Conservation (phyloP, 2,797 vertebrate species). For the Myotis vivesi region DNA sequence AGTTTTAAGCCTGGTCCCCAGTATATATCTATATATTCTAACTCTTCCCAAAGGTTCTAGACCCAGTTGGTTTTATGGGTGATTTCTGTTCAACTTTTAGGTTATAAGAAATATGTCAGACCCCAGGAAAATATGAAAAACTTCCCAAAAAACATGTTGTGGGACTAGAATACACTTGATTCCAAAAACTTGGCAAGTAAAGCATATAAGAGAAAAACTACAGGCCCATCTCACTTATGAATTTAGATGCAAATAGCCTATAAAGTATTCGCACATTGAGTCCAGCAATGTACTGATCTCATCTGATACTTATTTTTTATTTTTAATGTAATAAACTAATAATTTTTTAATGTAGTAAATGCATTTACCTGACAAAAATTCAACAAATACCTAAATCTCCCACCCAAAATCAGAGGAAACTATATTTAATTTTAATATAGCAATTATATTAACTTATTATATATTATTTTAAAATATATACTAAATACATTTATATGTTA, state of each 20-base stretch:
- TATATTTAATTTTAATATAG: neutral
- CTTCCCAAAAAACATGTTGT: neutral
- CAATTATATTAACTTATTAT: neutral
- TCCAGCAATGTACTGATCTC: neutral
- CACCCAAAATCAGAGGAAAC: neutral
- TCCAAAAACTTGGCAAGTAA: conserved; percentile 10
- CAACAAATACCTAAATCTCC: neutral
- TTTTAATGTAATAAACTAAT: neutral
- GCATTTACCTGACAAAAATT: neutral
- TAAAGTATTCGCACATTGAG: neutral
- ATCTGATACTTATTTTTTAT: neutral
- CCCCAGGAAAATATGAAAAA: neutral
- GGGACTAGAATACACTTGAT: neutral
- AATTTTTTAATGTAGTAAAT: neutral
- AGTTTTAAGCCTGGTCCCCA: neutral
- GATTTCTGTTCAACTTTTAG: neutral
- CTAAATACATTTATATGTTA: neutral
- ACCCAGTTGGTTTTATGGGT: neutral
- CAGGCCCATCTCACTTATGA: neutral
- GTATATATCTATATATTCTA: neutral
- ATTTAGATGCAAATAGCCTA: neutral
- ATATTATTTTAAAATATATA: neutral
- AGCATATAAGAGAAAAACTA: conserved; percentile 37
- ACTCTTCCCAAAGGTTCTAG: neutral
- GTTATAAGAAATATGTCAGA: neutral